A percentile compares a stretch with the other conserved stretches of the same genome.
phyloP scores from a whole-genome alignment of 2,888 invertebrate genomes.

The Drosophila dives region DNA sequence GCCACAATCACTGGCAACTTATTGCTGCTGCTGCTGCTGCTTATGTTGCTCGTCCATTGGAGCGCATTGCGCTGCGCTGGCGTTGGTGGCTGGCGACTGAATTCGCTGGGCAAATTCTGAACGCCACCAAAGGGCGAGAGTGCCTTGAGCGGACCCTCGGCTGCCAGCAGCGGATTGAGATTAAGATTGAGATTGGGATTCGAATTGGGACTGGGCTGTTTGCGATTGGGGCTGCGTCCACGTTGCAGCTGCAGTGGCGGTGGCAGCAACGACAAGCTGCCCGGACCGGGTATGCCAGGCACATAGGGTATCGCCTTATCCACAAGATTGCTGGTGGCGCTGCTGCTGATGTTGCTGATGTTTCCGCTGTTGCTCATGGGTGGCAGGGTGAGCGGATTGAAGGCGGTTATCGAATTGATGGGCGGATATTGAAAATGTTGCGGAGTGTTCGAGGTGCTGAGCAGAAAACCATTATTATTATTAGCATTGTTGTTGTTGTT shows the following conservation, averaged over 20 bases:
- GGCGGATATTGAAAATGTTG: constrained; percentile 89
- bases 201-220: constrained; percentile 77
- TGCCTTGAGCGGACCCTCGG: constrained; percentile 59
- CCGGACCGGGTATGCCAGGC: constrained; percentile 94
- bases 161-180: constrained; percentile 42
- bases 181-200: constrained; percentile 69
- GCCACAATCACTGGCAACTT: constrained; percentile 30
- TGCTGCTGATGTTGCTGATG: constrained; percentile 24
- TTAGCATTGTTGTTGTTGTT: not conserved
- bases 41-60: constrained; percentile 61
- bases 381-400: constrained; percentile 89
- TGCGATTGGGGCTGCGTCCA: constrained; percentile 80
- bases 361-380: constrained; percentile 84
- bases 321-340: constrained; percentile 82
- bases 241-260: constrained; percentile 80
- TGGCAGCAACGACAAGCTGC: constrained; percentile 84
- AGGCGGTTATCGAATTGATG: constrained; percentile 89
- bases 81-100: constrained; percentile 80
- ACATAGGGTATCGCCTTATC: constrained; percentile 94
- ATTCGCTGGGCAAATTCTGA: constrained; percentile 82
- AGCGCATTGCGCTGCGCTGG: constrained; percentile 76
- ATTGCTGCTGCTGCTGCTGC: constrained; percentile 9
- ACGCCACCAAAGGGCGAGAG: constrained; percentile 82
- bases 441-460: constrained; percentile 55
- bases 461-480: constrained; percentile 27